Evolutionary conservation across 2,888 invertebrate genomes (phyloP).

Genomic region (Stenodera caucasica): DNA sequence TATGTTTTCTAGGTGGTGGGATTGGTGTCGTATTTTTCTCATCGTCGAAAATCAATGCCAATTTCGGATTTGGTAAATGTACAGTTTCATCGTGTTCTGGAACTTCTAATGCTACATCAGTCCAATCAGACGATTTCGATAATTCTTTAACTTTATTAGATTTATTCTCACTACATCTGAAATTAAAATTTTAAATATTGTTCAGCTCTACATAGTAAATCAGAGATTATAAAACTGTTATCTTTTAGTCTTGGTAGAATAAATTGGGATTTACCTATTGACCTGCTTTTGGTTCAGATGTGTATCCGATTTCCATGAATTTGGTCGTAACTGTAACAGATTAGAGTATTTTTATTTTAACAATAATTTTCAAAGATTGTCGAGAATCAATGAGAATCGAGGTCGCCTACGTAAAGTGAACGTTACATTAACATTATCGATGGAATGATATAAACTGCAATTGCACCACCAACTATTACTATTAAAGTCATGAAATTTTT

Average conservation of each 20-base stretch:
- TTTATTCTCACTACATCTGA: constrained; percentile 13
- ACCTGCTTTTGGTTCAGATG: constrained; percentile 51
- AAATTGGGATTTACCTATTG: constrained; percentile 43
- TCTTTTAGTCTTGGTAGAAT: constrained; percentile 3
- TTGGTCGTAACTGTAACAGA: constrained; percentile 51
- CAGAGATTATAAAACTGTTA: constrained; percentile 10
- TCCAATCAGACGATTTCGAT: constrained; percentile 58
- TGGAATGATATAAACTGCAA: too few species aligned
- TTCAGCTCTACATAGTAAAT: constrained; percentile 26
- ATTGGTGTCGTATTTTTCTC: constrained; percentile 51
- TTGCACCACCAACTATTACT: too few species aligned
- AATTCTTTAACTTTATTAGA: constrained; percentile 28
- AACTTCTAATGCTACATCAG: constrained; percentile 59
- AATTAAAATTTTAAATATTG: constrained; percentile 6
- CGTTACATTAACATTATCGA: too few species aligned
- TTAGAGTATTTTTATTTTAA: background rate
- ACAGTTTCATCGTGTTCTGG: constrained; percentile 53
- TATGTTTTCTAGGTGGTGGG: constrained; percentile 53
- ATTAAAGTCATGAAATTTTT: too few species aligned
- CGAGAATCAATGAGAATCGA: too few species aligned
- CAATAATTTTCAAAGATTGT: too few species aligned
- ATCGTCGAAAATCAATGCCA: constrained; percentile 49
- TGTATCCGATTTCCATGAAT: constrained; percentile 53
- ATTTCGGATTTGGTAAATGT: constrained; percentile 48
- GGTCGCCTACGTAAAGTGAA: too few species aligned